Base-by-base conservation (phyloP, 2,113 vertebrate species). In the Centrocercus urophasianus region DNA sequence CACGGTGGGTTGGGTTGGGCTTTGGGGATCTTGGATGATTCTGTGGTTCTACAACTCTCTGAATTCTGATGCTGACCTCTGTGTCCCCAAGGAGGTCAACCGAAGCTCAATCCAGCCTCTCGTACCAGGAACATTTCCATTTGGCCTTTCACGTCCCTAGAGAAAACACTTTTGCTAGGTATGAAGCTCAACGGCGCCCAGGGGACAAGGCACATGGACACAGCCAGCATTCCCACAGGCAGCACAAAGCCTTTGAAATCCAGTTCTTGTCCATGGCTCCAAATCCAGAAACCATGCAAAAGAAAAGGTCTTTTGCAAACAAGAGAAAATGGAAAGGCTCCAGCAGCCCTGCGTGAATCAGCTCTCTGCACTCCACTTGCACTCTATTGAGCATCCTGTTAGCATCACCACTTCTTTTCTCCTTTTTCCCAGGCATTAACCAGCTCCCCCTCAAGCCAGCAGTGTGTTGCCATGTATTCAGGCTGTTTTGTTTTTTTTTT, bases 151-250 rank as follows among this genome's bases (percentile, higher is more conserved):
- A 2, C 28, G 13, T 20, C 38, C 21, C n/a, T 28, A 43, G 70
- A 66, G 74, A 91, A 80, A 82, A 48, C 25, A 21, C 22, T 36
- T 48, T 2, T 0, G 3, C n/a, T 45, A 22, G 11, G 14, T 1
- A 32, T 0, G 0, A 66, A 69, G 21, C 40, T 38, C n/a, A 38
- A 6, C 0, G 3, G 50, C 60, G 42, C 20, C 10, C 2, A 0
- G 0, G 34, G 80, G 32, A 22, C 20, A 67, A 80, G 18, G 18
- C 1, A 1, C 32, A 73, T 11, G 20, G n/a, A 12, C 30, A 15
- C 32, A 76, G 13, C 4, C 16, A 65, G 16, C 32, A 77, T 9
- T 24, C 59, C 42, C 30, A 4, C 0, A 0, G 42, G 17, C 25
- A 76, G 42, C 24, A 19, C 6, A 0, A 40, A 67, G 47, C 28